Evolutionary conservation across 37 sponge, comb jelly and placozoan species (phyloP).

Genomic region (Bolinopsis microptera): DNA sequence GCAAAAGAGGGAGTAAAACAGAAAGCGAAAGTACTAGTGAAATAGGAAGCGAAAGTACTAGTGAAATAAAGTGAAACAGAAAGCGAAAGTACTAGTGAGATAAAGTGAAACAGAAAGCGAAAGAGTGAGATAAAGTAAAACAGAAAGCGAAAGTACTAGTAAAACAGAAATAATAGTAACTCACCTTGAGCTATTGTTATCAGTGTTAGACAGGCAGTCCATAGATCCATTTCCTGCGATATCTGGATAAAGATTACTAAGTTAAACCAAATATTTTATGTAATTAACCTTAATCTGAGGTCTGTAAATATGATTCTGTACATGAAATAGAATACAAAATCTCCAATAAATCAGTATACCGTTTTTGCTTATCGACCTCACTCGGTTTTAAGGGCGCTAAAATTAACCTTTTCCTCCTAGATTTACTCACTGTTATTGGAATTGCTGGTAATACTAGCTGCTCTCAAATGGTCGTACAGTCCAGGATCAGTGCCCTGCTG

Average conservation of each 20-base stretch:
- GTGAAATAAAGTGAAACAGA: background rate
- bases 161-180: background rate
- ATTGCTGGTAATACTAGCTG: background rate
- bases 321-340: too few species aligned
- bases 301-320: too few species aligned
- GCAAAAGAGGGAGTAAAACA: background rate
- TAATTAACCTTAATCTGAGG: too few species aligned
- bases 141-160: background rate
- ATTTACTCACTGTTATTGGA: background rate
- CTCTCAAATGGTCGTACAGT: background rate
- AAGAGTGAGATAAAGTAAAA: background rate
- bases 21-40: background rate
- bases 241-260: too few species aligned
- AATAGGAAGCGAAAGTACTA: background rate
- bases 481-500: background rate
- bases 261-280: too few species aligned
- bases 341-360: too few species aligned
- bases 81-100: background rate
- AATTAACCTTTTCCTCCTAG: too few species aligned
- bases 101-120: background rate
- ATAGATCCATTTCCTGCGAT: background rate
- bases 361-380: too few species aligned
- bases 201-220: constrained; percentile 23
- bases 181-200: constrained; percentile 47
- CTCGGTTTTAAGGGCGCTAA: too few species aligned